These are phyloP conservation scores for Hyaena hyaena DNA, from an alignment of 2,113 vertebrate species.

Conservation along the genomic window DNA sequence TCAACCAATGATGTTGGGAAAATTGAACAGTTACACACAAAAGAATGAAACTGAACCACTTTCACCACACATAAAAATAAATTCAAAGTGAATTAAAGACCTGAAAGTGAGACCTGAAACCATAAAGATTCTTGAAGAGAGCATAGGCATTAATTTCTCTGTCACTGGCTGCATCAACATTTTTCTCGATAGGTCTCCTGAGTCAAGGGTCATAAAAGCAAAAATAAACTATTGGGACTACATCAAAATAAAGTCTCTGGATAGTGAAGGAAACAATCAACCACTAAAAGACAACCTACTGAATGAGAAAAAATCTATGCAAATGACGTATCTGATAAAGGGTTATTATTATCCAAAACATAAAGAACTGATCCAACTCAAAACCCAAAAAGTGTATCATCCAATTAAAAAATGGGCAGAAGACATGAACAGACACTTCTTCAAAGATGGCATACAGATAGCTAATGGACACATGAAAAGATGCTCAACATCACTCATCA, in stretches of 20 bases:
- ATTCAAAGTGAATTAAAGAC: background rate
- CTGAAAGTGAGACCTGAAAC: background rate
- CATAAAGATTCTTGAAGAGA: background rate
- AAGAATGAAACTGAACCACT: background rate
- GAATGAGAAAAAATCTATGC: background rate
- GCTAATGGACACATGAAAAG: background rate
- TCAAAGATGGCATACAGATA: background rate
- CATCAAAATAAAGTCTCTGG: background rate
- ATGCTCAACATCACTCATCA: background rate
- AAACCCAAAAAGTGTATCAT: background rate
- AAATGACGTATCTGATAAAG: background rate
- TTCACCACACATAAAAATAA: background rate
- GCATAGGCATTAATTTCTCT: background rate
- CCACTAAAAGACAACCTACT: background rate
- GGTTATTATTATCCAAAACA: background rate
- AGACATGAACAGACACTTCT: background rate
- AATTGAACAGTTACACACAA: background rate
- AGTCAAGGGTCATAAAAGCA: background rate
- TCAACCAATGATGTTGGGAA: background rate
- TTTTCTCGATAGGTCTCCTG: background rate
- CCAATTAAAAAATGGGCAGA: background rate
- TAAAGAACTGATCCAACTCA: background rate
- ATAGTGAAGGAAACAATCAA: background rate
- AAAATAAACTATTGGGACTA: background rate
- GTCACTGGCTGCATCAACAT: background rate